These are phyloP conservation scores for Morone chrysops DNA, from an alignment of 2,113 vertebrate genomes.

Conservation along the genomic window DNA sequence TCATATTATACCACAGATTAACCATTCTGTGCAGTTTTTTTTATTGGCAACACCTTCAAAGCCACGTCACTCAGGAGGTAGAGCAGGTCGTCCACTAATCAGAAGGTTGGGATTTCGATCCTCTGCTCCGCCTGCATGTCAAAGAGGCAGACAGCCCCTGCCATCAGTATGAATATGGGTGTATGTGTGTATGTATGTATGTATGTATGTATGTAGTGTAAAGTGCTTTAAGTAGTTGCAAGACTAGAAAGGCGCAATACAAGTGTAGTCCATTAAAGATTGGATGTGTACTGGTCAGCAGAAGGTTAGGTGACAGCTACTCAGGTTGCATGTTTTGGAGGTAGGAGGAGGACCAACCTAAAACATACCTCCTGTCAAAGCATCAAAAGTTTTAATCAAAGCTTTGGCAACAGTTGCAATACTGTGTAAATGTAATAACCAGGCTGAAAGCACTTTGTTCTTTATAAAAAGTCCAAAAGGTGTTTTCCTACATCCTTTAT, in stretches of 20 bases:
- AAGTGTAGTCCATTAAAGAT: background rate
- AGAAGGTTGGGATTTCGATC: too few species aligned
- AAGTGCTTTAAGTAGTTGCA: too few species aligned
- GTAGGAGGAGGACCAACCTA: background rate
- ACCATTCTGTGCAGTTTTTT: too few species aligned
- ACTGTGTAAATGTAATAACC: background rate
- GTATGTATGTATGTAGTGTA: too few species aligned
- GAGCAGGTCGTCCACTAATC: too few species aligned
- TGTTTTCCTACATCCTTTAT: slow-evolving; percentile 13
- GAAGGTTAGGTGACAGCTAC: background rate
- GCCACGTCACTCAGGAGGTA: too few species aligned
- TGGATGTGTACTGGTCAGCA: background rate
- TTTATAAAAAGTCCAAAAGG: background rate
- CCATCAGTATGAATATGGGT: too few species aligned
- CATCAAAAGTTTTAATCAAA: background rate
- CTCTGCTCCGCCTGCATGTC: too few species aligned
- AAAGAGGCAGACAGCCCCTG: too few species aligned
- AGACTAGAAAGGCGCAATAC: too few species aligned
- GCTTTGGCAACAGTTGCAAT: background rate
- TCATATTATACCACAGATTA: background rate
- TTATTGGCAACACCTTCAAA: too few species aligned
- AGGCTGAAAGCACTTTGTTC: background rate
- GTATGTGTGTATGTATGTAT: too few species aligned
- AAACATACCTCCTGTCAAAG: background rate
- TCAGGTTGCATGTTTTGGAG: background rate